phyloP scores from a whole-genome alignment of 2,888 invertebrate species.

The Idaea dimidiata region DNA sequence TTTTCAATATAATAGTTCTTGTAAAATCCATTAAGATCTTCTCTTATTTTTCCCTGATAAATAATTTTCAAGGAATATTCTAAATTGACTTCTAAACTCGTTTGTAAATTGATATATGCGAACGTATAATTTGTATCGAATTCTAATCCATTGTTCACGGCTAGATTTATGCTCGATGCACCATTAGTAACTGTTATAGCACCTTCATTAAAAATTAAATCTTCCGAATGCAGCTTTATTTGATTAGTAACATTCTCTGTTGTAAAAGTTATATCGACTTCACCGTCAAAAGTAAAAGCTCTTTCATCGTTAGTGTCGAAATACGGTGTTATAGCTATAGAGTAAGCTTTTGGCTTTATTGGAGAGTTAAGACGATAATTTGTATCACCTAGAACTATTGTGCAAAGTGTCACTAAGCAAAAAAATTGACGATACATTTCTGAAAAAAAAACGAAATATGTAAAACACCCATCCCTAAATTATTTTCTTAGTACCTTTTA shows the following conservation, averaged over 20 bases:
- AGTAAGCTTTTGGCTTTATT: constrained; percentile 77
- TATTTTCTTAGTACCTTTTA: too few relatives aligned
- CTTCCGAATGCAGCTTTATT: constrained; percentile 67
- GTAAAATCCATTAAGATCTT: constrained; percentile 82
- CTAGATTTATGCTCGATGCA: constrained; percentile 33
- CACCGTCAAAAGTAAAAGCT: constrained; percentile 73
- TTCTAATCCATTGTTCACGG: constrained; percentile 42
- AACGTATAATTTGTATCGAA: constrained; percentile 69
- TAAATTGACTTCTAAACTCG: constrained; percentile 49
- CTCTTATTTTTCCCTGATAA: constrained; percentile 79
- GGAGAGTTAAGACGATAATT: constrained; percentile 62
- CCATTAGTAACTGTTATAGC: constrained; percentile 48
- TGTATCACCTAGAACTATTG: constrained; percentile 43
- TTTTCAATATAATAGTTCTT: constrained; percentile 78
- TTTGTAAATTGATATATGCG: constrained; percentile 65
- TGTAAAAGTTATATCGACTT: constrained; percentile 61
- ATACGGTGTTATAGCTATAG: constrained; percentile 75
- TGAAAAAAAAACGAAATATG: constrained; percentile 35
- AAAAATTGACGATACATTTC: constrained; percentile 48
- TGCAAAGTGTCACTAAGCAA: constrained; percentile 39
- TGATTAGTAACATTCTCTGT: constrained; percentile 44
- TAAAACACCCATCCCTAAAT: too few relatives aligned
- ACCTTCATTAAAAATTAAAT: constrained; percentile 45
- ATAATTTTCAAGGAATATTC: constrained; percentile 72
- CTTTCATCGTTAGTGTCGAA: constrained; percentile 62